Evolutionary conservation across 1,140 invertebrate genomes (phyloP).

Genomic region (Pantala flavescens): DNA sequence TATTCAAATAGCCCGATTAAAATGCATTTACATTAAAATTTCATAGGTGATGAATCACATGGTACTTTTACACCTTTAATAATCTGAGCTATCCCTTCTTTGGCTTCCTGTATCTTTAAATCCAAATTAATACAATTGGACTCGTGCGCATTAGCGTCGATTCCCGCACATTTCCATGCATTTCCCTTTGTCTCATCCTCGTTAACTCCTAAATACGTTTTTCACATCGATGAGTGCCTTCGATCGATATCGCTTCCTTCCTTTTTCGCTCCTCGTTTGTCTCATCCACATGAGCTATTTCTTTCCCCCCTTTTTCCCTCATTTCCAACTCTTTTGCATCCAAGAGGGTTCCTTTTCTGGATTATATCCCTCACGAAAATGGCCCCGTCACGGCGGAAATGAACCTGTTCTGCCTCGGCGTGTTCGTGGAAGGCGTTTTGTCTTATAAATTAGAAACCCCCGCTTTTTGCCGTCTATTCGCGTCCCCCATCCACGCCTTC

Average conservation of each 20-base stretch:
- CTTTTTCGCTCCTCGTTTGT: not conserved
- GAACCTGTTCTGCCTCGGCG: not conserved
- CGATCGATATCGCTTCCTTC: not conserved
- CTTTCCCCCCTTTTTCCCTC: no score
- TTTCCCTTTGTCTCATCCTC: not conserved
- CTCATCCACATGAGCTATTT: no score
- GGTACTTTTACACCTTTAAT: no score
- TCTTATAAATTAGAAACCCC: slow-evolving; percentile 4
- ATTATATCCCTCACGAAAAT: slow-evolving; percentile 3
- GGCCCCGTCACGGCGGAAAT: slow-evolving; percentile 1
- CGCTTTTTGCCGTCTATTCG: not conserved
- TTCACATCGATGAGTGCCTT: not conserved
- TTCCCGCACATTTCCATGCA: no score
- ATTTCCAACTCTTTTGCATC: no score
- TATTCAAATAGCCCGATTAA: no score
- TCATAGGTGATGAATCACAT: no score
- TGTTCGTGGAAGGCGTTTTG: not conserved
- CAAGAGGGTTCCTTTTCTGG: not conserved
- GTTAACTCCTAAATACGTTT: not conserved
- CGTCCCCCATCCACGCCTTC: not conserved
- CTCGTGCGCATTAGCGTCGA: no score
- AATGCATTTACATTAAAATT: no score
- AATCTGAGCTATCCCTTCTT: no score
- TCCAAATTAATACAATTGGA: no score
- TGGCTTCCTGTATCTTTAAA: no score